A percentile compares a stretch with the other conserved stretches of the same genome.
Evolutionary conservation across 2,797 vertebrate species (phyloP).

Genomic region (Hirundo rustica): DNA sequence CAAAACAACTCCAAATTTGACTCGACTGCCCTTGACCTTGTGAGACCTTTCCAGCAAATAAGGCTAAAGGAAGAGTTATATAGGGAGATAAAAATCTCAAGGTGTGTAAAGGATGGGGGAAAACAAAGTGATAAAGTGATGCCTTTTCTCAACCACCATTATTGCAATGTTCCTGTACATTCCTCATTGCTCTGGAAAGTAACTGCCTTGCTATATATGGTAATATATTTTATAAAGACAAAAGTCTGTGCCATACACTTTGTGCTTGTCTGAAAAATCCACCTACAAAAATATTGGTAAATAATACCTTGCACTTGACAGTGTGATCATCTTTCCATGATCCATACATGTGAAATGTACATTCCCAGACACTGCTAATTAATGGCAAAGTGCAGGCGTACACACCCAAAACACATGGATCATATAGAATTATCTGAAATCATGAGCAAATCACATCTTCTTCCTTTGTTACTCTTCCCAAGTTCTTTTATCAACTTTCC

Average conservation of each 20-base stretch:
- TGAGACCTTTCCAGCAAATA: background rate
- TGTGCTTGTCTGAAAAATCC: background rate
- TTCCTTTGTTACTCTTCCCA: background rate
- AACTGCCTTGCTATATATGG: background rate
- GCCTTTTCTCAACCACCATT: background rate
- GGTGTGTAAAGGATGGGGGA: background rate
- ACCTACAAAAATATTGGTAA: background rate
- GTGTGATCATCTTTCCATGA: background rate
- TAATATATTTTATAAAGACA: background rate
- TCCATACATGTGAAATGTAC: rapidly evolving
- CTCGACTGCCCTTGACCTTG: background rate
- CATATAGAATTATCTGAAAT: background rate
- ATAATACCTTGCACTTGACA: background rate
- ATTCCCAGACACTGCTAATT: background rate
- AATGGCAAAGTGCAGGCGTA: background rate
- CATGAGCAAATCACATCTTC: background rate
- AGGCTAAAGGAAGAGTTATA: background rate
- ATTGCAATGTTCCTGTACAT: background rate
- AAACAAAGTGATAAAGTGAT: background rate
- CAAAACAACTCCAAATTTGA: background rate
- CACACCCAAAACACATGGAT: background rate
- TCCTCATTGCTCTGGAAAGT: background rate
- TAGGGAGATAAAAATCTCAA: background rate
- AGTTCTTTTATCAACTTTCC: background rate
- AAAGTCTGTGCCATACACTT: background rate